Evolutionary conservation across 2,888 invertebrate genomes (phyloP), one percentile per base, ranked within the genome.

Genomic region (Rotaria sp.): DNA sequence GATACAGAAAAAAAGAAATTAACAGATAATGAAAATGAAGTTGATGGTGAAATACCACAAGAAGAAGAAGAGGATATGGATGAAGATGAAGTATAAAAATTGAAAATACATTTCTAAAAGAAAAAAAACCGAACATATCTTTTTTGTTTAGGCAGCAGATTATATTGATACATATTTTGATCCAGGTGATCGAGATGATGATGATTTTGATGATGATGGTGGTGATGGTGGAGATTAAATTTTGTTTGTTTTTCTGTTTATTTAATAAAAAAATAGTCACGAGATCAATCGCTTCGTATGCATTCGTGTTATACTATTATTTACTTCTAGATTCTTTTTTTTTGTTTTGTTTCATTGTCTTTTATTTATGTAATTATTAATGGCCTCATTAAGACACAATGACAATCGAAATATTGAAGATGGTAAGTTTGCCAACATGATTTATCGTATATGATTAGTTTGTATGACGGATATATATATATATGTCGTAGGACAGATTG

Each of bases 1-100:
- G 35, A 8, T 67, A n/a, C 45, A 80, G 80, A 80, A 45, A 80
- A 80, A 26, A 80, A 80, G 45, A 80, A 80, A 80, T 80, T 80
- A 45, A 41, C 80, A 24, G 80, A 80, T 80, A 80, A 80, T 45
- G 80, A 80, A 45, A 80, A 80, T 45, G 80, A 80, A 80, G 45
- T 41, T 10, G 80, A 80, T 45, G 80, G 45, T 45, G 80, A 45
- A 21, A n/a, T 45, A 8, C 11, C 26, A 24, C n/a, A 80, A n/a
- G 45, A 80, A 80, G 15, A 11, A 2, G 80, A 80, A 45, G 80
- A 80, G 45, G 80, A 80, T 80, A 80, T 80, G 80, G 80, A 41
- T 80, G 45, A n/a, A 45, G 41, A 80, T 45, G 80, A 80, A 45
- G 80, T 80, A 80, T 38, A n/a, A n/a, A n/a, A 45, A 80, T 26